Evolutionary conservation across 2,113 vertebrate genomes (phyloP).

Genomic region (Nycticorax nycticorax): DNA sequence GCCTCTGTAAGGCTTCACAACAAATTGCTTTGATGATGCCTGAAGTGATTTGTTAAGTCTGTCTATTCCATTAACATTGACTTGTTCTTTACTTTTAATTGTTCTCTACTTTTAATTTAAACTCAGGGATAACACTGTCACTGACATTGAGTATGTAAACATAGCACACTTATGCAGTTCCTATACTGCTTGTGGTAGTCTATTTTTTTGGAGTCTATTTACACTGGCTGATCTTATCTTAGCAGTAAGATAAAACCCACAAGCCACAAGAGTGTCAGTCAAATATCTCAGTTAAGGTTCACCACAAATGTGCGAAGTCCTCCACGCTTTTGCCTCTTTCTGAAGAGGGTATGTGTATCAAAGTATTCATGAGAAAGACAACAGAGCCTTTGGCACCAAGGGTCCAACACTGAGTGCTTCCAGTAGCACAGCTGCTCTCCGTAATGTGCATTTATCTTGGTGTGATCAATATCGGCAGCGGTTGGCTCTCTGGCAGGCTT

Average conservation of each 20-base stretch:
- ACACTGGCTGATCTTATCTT: not conserved
- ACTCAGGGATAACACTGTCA: not conserved
- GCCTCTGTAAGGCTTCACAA: too few relatives aligned
- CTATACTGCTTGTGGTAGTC: not conserved
- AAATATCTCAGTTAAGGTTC: not conserved
- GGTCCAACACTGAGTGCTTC: not conserved
- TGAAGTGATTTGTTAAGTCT: too few relatives aligned
- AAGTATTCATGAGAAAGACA: not conserved
- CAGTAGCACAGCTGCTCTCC: not conserved
- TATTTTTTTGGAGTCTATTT: not conserved
- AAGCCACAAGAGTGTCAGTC: not conserved
- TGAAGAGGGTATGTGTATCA: not conserved
- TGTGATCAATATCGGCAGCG: not conserved
- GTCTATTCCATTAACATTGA: too few relatives aligned
- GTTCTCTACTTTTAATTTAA: too few relatives aligned
- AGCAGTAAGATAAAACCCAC: not conserved
- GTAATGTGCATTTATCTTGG: not conserved
- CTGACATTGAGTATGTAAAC: not conserved
- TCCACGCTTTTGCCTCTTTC: not conserved
- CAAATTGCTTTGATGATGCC: too few relatives aligned
- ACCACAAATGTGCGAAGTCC: not conserved
- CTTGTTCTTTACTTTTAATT: too few relatives aligned
- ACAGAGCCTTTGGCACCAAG: not conserved
- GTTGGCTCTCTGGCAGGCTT: not conserved
- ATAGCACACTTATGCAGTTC: not conserved